A percentile compares a stretch with the other conserved stretches of the same genome.
Evolutionary conservation across 2,113 vertebrate genomes (phyloP).

Genomic region (Lucifuga dentata): DNA sequence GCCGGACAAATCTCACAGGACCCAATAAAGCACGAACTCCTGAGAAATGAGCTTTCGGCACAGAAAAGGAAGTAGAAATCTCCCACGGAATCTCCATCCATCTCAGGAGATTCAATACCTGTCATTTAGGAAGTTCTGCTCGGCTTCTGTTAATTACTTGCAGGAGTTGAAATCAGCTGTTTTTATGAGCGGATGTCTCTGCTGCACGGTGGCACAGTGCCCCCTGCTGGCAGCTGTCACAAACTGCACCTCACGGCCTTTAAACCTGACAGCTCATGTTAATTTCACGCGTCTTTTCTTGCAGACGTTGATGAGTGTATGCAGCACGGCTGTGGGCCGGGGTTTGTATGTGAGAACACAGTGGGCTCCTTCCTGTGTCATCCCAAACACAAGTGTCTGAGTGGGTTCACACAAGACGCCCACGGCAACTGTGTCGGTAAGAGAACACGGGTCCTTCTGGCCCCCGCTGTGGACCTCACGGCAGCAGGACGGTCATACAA

Average conservation of each 20-base stretch:
- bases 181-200: slow-evolving; percentile 6
- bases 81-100: slow-evolving; percentile 16
- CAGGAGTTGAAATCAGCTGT: slow-evolving; percentile 23
- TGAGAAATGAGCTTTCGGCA: neutral
- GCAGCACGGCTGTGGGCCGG: slow-evolving; percentile 84
- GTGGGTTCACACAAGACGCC: slow-evolving; percentile 89
- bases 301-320: slow-evolving; percentile 90
- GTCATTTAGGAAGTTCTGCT: slow-evolving; percentile 57
- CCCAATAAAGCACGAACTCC: slow-evolving; percentile 12
- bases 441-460: slow-evolving; percentile 22
- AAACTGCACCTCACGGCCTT: too few relatives aligned
- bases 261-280: too few relatives aligned
- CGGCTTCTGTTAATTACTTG: slow-evolving; percentile 58
- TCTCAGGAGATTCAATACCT: slow-evolving; percentile 48
- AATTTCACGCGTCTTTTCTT: slow-evolving; percentile 5
- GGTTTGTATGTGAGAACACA: slow-evolving; percentile 89
- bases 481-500: neutral
- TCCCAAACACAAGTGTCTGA: slow-evolving; percentile 87
- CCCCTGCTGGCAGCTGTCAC: slow-evolving; percentile 64
- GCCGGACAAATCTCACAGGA: slow-evolving; percentile 23
- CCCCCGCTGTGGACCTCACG: neutral
- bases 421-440: slow-evolving; percentile 93
- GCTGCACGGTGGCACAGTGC: slow-evolving; percentile 73
- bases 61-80: slow-evolving; percentile 15
- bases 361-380: slow-evolving; percentile 89